phyloP scores from a whole-genome alignment of 2,113 vertebrate genomes.

The Pangasianodon hypophthalmus region DNA sequence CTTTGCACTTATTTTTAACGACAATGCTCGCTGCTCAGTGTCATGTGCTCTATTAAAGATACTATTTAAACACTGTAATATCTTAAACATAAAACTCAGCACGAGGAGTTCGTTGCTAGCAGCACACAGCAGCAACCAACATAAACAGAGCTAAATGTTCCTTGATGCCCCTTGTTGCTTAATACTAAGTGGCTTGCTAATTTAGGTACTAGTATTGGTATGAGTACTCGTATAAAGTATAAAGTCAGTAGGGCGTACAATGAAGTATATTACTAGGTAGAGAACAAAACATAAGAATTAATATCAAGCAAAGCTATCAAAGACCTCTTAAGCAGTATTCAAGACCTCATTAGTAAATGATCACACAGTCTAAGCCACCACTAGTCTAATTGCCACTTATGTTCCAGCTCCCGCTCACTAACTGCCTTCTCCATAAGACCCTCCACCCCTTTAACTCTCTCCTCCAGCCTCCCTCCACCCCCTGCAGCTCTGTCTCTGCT shows the following conservation, averaged over 20 bases:
- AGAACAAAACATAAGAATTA: not conserved
- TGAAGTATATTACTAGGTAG: not conserved
- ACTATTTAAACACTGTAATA: not conserved
- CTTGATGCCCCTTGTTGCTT: not conserved
- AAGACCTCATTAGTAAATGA: conserved; percentile 43
- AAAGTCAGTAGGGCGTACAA: not conserved
- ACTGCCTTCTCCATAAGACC: conserved; percentile 19
- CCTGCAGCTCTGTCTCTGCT: conserved; percentile 27
- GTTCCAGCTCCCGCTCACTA: not conserved
- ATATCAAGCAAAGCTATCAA: not conserved
- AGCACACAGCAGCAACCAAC: not conserved
- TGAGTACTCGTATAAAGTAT: not conserved
- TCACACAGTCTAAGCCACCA: conserved; percentile 19
- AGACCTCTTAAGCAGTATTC: not conserved
- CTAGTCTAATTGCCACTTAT: conserved; percentile 32
- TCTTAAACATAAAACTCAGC: not conserved
- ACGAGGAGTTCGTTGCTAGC: not conserved
- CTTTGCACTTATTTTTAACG: not conserved
- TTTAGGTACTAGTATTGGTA: not conserved
- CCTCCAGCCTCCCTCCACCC: not conserved
- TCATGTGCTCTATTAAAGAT: not conserved
- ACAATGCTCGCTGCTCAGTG: not conserved
- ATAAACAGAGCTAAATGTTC: conserved; percentile 3
- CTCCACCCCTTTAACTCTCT: conserved; percentile 13
- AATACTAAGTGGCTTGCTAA: not conserved